Evolutionary conservation across 2,888 invertebrate species (phyloP), one percentile per base, ranked within the genome.

Genomic region (Panorpa germanica): DNA sequence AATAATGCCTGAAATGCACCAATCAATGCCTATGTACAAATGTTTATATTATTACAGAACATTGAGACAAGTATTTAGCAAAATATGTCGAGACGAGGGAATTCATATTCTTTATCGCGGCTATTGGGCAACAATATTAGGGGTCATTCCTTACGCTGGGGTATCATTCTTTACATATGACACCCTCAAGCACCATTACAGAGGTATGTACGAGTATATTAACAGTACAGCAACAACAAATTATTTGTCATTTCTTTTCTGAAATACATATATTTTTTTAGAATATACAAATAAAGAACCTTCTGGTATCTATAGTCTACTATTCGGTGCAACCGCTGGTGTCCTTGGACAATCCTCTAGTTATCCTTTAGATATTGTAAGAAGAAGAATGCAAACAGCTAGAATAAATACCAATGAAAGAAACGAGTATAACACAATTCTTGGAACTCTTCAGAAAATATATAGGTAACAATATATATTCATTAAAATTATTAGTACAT

Each of bases 141-240:
- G 96, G 1, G 90, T 91, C 4, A 78, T 95, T 40, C 93, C 93
- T 0, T 96, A 96, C 55, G 93, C 96, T 1, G 96, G 96, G 4
- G 81, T 82, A 29, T 90, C 93, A 10, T 98, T 98, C 61, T 95
- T 81, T 57, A 96, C 90, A 0, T 98, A 93, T 49, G 96, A 96
- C 58, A 78, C 83, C 1, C 63, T 96, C 15, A 96, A 96, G 52
- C 70, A 72, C 35, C 55, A 70, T 42, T 71, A 83, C 45, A 54
- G 61, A 45, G 76, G 85, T 85, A 49, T 59, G 53, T 41, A 32
- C 9, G 4, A 24, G 25, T 21, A 11, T n/a, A n/a, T n/a, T n/a
- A n/a, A n/a, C n/a, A n/a, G n/a, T n/a, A n/a, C n/a, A n/a, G n/a
- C n/a, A n/a, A n/a, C n/a, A n/a, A n/a, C n/a, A n/a, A n/a, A n/a